Evolutionary conservation across 2,113 vertebrate genomes (phyloP).

Genomic region (Galemys pyrenaicus): DNA sequence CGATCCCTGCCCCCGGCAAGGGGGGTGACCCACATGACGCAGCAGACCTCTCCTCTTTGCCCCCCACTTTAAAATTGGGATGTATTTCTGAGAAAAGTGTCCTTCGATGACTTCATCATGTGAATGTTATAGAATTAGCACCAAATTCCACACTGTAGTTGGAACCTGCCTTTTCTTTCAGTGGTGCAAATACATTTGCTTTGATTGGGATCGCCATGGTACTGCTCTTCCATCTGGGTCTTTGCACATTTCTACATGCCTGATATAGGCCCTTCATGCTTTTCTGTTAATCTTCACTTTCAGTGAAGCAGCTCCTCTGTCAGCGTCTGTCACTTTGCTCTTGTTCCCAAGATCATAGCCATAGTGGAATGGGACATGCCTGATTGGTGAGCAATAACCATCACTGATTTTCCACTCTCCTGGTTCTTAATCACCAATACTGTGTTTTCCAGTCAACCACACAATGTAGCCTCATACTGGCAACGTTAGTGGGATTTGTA

Average conservation of each 20-base stretch:
- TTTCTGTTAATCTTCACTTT: neutral
- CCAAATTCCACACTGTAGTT: neutral
- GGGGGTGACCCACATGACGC: no score
- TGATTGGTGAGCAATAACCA: neutral
- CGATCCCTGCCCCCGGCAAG: no score
- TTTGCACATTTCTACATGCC: neutral
- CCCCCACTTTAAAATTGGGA: neutral
- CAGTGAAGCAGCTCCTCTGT: neutral
- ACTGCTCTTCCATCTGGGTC: neutral
- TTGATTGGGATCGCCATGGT: neutral
- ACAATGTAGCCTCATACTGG: neutral
- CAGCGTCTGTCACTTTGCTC: neutral
- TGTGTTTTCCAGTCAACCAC: neutral
- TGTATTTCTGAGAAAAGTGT: neutral
- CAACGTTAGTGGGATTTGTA: neutral
- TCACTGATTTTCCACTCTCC: neutral
- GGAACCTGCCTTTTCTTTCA: neutral
- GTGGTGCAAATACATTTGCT: neutral
- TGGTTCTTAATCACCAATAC: neutral
- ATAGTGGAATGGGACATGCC: neutral
- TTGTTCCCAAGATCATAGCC: neutral
- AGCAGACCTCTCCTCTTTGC: accelerated
- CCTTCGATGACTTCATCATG: neutral
- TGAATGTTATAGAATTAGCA: neutral
- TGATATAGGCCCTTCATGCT: neutral